Evolutionary conservation across 2,113 vertebrate genomes (phyloP).

Genomic region (Pogonocichla stellata): DNA sequence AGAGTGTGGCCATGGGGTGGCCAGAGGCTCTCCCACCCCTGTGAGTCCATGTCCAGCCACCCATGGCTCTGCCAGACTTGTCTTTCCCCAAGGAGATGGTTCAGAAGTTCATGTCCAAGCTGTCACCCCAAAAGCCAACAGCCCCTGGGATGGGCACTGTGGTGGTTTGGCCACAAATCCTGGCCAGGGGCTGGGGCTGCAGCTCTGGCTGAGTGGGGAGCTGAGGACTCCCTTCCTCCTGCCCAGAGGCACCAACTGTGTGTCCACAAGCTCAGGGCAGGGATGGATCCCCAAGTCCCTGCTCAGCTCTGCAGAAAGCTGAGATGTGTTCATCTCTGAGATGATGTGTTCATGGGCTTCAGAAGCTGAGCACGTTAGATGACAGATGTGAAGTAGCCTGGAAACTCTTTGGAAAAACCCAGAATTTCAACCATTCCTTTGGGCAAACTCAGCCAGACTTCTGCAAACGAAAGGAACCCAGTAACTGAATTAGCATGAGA

Average conservation of each 20-base stretch:
- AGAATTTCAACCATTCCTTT: neutral
- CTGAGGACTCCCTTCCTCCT: neutral
- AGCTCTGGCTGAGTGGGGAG: neutral
- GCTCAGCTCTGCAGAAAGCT: neutral
- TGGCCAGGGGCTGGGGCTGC: neutral
- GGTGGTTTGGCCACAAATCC: neutral
- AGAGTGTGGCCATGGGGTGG: neutral
- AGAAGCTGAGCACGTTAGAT: accelerated
- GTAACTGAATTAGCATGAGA: neutral
- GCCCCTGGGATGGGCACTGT: accelerated
- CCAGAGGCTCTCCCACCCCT: neutral
- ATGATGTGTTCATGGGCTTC: no score
- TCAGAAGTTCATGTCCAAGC: neutral
- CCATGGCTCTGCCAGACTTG: accelerated
- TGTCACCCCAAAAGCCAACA: neutral
- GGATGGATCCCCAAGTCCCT: accelerated
- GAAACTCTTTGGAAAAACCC: neutral
- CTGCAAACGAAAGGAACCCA: neutral
- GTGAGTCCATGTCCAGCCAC: no score
- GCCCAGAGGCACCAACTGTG: neutral
- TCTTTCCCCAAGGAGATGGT: neutral
- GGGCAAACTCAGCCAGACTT: neutral
- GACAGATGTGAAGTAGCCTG: neutral
- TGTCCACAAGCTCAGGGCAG: neutral
- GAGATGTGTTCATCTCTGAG: accelerated